These are phyloP conservation scores for Eupithecia dodoneata DNA, from an alignment of 2,888 invertebrate genomes.

Conservation along the genomic window DNA sequence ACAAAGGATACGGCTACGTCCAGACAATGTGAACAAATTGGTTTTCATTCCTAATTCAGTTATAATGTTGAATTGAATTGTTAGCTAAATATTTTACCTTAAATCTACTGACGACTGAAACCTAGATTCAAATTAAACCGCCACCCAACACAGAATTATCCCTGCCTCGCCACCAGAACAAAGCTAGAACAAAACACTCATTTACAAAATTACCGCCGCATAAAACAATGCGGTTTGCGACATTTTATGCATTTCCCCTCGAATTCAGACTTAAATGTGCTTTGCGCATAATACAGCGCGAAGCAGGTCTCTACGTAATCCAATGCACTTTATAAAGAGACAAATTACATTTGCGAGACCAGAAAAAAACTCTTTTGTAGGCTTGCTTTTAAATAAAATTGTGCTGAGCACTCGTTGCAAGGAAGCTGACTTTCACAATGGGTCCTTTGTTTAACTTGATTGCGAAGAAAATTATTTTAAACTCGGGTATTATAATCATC, in stretches of 20 bases:
- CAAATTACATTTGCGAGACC: conserved; percentile 6
- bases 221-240: conserved; percentile 28
- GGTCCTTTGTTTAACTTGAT: not conserved
- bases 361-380: conserved; percentile 10
- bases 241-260: conserved; percentile 17
- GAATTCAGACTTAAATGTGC: conserved; percentile 22
- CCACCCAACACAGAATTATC: not conserved
- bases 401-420: not conserved
- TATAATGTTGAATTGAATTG: not conserved
- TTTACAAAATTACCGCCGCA: conserved; percentile 22
- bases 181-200: conserved; percentile 13
- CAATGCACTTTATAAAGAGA: conserved; percentile 20
- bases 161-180: conserved; percentile 7
- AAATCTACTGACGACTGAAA: too few species aligned
- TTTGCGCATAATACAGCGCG: conserved; percentile 21
- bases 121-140: not conserved
- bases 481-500: not conserved
- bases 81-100: too few species aligned
- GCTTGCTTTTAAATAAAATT: conserved; percentile 16
- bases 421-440: not conserved
- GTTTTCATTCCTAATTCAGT: not conserved
- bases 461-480: not conserved
- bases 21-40: not conserved
- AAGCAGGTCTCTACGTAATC: conserved; percentile 27
- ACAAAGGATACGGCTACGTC: not conserved